These are phyloP conservation scores for Aporophyla lueneburgensis DNA, from an alignment of 2,888 invertebrate species.

Conservation along the genomic window DNA sequence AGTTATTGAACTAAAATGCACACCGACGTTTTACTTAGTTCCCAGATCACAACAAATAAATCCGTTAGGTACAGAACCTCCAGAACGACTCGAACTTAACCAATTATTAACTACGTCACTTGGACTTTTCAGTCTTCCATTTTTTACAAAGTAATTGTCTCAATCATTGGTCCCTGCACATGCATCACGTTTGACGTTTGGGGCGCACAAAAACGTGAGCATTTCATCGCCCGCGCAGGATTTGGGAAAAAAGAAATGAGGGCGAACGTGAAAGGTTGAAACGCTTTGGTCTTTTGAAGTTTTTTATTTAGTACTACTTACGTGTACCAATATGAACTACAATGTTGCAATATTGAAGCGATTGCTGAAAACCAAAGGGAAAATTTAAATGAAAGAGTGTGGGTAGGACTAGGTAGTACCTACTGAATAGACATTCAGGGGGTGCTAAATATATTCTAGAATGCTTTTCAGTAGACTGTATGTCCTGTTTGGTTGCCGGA, in stretches of 20 bases:
- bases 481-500: neutral
- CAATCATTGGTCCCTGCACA: slow-evolving; percentile 50
- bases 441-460: neutral
- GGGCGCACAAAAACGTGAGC: slow-evolving; percentile 70
- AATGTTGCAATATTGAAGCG: neutral
- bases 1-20: neutral
- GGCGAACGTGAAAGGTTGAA: slow-evolving; percentile 52
- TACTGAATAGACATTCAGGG: neutral
- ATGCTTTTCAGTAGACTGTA: neutral
- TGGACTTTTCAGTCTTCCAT: slow-evolving; percentile 41
- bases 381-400: neutral
- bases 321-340: neutral
- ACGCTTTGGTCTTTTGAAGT: slow-evolving; percentile 27
- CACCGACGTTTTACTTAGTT: neutral
- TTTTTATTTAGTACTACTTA: neutral
- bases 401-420: neutral
- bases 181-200: slow-evolving; percentile 64
- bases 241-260: slow-evolving; percentile 56
- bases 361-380: neutral
- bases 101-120: slow-evolving; percentile 30
- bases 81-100: neutral
- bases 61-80: neutral
- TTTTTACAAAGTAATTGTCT: slow-evolving; percentile 64
- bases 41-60: neutral
- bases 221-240: slow-evolving; percentile 26